Conservation (phyloP, 2,797 vertebrate species). For the Eleutherodactylus coqui region DNA sequence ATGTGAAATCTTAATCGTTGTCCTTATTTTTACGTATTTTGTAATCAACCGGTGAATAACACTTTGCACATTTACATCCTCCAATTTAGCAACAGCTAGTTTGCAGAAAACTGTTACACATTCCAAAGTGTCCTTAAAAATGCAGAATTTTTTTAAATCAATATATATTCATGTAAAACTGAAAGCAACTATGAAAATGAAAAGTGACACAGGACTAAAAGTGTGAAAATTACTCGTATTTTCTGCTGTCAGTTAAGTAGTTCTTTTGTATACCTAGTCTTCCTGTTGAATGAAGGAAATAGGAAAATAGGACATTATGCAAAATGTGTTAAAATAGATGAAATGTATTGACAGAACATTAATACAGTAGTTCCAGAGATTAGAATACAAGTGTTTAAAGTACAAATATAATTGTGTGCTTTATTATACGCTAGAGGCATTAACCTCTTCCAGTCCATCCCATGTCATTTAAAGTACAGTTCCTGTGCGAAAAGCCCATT, state of each 20-base stretch:
- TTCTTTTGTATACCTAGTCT: background rate
- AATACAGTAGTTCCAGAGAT: too few relatives aligned
- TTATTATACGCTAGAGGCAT: too few relatives aligned
- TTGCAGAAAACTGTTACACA: background rate
- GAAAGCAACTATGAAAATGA: background rate
- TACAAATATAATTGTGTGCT: too few relatives aligned
- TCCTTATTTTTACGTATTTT: background rate
- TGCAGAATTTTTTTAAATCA: background rate
- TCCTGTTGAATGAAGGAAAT: background rate
- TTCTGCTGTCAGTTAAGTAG: background rate
- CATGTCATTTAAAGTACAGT: too few relatives aligned
- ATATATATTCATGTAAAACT: background rate
- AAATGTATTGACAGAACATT: too few relatives aligned
- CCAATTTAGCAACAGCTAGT: background rate
- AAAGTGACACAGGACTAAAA: background rate
- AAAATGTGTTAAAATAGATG: too few relatives aligned
- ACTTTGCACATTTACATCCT: background rate
- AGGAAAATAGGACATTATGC: background rate
- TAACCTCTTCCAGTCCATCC: too few relatives aligned
- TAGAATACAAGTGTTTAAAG: too few relatives aligned
- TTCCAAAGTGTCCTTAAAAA: background rate
- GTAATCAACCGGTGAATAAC: background rate
- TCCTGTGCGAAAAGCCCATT: too few relatives aligned
- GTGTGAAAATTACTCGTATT: background rate
- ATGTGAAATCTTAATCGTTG: too few relatives aligned